A percentile compares a stretch with the other conserved stretches of the same genome.
phyloP scores from a whole-genome alignment of 1,140 invertebrate species.

The Leguminivora glycinivorella region DNA sequence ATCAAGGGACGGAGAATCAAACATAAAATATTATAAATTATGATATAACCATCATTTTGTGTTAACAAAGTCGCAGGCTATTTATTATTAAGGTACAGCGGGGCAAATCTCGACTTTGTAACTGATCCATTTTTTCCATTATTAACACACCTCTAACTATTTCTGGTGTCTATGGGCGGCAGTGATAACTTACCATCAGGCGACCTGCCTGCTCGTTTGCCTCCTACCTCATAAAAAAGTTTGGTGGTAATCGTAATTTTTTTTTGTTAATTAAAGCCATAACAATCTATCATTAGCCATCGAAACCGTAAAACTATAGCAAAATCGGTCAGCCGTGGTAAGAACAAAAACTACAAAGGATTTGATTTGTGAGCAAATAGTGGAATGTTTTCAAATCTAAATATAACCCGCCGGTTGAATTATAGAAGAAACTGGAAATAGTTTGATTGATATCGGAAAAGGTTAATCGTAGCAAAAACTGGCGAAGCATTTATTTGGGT shows the following conservation, averaged over 20 bases:
- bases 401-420: background rate
- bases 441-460: background rate
- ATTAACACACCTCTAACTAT: no score
- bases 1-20: no score
- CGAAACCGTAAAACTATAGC: background rate
- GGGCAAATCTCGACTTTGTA: no score
- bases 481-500: background rate
- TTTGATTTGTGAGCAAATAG: background rate
- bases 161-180: no score
- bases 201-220: no score
- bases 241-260: background rate
- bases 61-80: no score
- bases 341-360: slow-evolving; percentile 6
- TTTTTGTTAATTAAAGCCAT: background rate
- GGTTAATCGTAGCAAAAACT: background rate
- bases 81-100: no score
- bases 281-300: background rate
- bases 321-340: background rate
- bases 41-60: no score
- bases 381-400: slow-evolving; percentile 15
- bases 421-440: slow-evolving; percentile 14
- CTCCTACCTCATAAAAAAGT: no score
- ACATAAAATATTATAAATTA: no score
- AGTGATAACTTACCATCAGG: no score
- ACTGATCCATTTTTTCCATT: no score